Evolutionary conservation across 2,888 invertebrate genomes (phyloP), one percentile per base, ranked within the genome.

Genomic region (Thymelicus sylvestris): DNA sequence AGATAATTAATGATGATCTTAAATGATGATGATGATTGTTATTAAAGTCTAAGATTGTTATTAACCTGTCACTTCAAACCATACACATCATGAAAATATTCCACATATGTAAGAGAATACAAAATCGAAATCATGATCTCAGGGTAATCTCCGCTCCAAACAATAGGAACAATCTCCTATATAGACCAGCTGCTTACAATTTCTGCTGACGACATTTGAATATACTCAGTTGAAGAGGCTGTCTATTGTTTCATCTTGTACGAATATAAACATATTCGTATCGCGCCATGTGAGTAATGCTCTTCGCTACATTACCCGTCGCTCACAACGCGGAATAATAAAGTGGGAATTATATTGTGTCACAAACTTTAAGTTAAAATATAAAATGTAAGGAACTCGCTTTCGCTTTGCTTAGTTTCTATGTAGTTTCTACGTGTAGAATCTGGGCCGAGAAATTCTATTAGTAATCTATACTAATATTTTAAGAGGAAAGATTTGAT

Each of bases 191-290:
- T 39, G 10, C 48, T 48, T 48, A 48, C 47, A 41, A 60, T 7
- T 48, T 60, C 60, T 48, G 60, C 38, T 67, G 19, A 19, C 13
- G 61, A 67, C 31, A 44, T 61, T 50, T 61, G 52, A 67, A 61
- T 44, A 52, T 50, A 59, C 15, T 24, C 41, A 52, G 52, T 67
- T 19, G 62, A 52, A 50, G 24, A 12, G 24, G 10, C 55, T 52
- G 24, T 50, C 41, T 52, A 62, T 67, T 67, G 61, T 67, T 55
- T 61, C 52, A 19, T 24, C 52, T 55, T 55, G 55, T 2, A 15
- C 15, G 8, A 55, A 24, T 55, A 62, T 52, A 31, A 67, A 52
- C 52, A 67, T 67, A 61, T 48, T 19, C 60, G n/a, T 41, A 39
- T 50, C 8, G 60, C 44, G 31, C 13, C 39, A 19, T 24, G 41